These are phyloP conservation scores for Penaeus indicus DNA, from an alignment of 1,140 invertebrate species.

Conservation along the genomic window DNA sequence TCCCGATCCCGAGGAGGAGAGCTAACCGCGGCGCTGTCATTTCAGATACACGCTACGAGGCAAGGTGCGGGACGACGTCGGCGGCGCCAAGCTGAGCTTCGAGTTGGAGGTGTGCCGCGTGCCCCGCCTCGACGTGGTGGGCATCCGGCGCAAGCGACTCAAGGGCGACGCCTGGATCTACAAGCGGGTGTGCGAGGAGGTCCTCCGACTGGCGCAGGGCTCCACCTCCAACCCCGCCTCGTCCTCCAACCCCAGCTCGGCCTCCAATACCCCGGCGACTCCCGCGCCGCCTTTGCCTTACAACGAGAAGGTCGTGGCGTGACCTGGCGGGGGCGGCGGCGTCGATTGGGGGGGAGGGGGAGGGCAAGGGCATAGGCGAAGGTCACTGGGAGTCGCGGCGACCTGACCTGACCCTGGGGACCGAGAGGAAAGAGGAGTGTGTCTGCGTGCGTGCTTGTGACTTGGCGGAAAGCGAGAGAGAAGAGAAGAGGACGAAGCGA, in stretches of 20 bases:
- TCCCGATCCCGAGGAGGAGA: too few relatives aligned
- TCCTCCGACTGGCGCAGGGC: slow-evolving; percentile 76
- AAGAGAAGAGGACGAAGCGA: too few relatives aligned
- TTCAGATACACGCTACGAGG: slow-evolving; percentile 79
- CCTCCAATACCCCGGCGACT: neutral
- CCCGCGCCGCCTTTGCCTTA: neutral
- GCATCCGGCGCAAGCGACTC: slow-evolving; percentile 82
- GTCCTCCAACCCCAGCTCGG: neutral
- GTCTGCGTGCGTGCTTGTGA: too few relatives aligned
- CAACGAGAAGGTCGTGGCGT: neutral
- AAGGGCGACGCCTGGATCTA: slow-evolving; percentile 89
- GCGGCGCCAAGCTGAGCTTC: slow-evolving; percentile 77
- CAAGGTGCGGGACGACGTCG: slow-evolving; percentile 72
- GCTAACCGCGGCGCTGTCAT: slow-evolving; percentile 15
- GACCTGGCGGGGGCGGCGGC: too few relatives aligned
- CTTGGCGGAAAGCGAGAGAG: too few relatives aligned
- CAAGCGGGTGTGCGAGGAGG: slow-evolving; percentile 87
- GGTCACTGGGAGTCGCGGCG: too few relatives aligned
- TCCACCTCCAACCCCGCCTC: neutral
- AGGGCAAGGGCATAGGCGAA: too few relatives aligned
- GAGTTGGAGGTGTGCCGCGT: slow-evolving; percentile 84
- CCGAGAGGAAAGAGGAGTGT: too few relatives aligned
- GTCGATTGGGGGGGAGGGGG: too few relatives aligned
- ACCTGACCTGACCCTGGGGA: too few relatives aligned
- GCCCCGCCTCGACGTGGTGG: slow-evolving; percentile 70